Base-by-base conservation (phyloP, 2,113 vertebrate species). In the Ammodytes dubius region DNA sequence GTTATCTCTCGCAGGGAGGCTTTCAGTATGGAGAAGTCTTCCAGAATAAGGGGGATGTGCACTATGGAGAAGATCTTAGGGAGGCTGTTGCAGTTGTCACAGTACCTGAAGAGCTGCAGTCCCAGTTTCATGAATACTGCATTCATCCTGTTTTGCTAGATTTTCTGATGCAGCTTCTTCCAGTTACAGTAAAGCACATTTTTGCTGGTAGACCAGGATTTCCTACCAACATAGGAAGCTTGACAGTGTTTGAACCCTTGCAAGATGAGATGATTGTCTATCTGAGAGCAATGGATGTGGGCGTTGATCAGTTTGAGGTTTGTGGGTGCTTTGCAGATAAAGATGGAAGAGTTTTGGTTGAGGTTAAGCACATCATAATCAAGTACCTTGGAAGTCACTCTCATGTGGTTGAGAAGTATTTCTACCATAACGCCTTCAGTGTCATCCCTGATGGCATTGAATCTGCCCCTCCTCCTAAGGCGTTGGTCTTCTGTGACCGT, bases 141-240 rank as follows among this genome's bases (percentile, higher is more conserved):
- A 92, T 97, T 79, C 96, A 97, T 64, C 96, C 96, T 49, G 94
- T 97, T 56, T 76, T 97, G 69, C 88, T 97, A 0, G 96, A 97
- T 84, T 96, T 92, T 60, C 88, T 96, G 27, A 91, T 97, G 90
- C 96, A 97, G 83, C 94, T 96, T 90, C 85, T 91, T 0, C 85
- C 91, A 54, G 81, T 94, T 49, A 77, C 95, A 65, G 90, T 91
- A 4, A 78, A 86, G 11, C 69, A 83, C 58, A 70, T 64, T 0
- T 89, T 91, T 42, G 82, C 81, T 40, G 90, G 89, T 19, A 90
- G 89, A 68, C 80, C 90, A 59, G 94, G 94, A 0, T 96, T 96
- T 89, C 96, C 96, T 47, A 93, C 94, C 11, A 88, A 92, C 60
- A 96, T 97, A 84, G 95, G 95, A 43, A 95, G 94, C 77, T 70